A percentile compares a stretch with the other conserved stretches of the same genome.
Evolutionary conservation across 1,140 invertebrate species (phyloP).

Genomic region (Lordiphosa clarofinis): DNA sequence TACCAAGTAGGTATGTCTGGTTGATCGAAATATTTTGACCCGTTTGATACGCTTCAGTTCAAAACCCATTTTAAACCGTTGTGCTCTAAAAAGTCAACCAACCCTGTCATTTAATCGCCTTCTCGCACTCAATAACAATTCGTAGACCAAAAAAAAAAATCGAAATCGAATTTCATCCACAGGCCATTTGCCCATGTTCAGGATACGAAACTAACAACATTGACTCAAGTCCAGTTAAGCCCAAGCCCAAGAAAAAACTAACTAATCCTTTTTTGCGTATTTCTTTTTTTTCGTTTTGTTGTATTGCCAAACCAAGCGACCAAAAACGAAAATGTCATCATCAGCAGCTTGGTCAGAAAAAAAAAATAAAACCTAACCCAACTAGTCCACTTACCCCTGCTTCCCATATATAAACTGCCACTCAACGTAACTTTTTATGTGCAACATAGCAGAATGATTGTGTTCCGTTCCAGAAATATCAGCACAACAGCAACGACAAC

Average conservation of each 20-base stretch:
- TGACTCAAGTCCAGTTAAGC: slow-evolving; percentile 34
- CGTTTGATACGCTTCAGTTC: too few species aligned
- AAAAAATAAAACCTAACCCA: slow-evolving; percentile 23
- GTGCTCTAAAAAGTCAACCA: background rate
- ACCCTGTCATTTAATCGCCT: background rate
- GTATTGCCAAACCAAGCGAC: slow-evolving; percentile 54
- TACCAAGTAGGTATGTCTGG: too few species aligned
- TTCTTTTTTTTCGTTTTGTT: slow-evolving; percentile 29
- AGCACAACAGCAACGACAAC: slow-evolving; percentile 68
- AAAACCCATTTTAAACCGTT: too few species aligned
- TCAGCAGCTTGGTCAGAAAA: slow-evolving; percentile 57
- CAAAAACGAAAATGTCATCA: slow-evolving; percentile 75
- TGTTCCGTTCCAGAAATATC: slow-evolving; percentile 76
- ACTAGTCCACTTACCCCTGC: slow-evolving; percentile 12
- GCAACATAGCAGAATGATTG: slow-evolving; percentile 78
- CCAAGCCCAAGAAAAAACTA: slow-evolving; percentile 38
- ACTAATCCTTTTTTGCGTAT: slow-evolving; percentile 73
- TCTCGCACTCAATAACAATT: slow-evolving; percentile 35
- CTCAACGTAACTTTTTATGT: slow-evolving; percentile 77
- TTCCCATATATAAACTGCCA: slow-evolving; percentile 53
- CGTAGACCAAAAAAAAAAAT: slow-evolving; percentile 14
- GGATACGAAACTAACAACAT: slow-evolving; percentile 46
- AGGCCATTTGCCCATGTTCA: slow-evolving; percentile 32
- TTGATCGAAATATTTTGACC: too few species aligned
- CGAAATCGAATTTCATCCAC: slow-evolving; percentile 62